phyloP scores from a whole-genome alignment of 2,113 vertebrate genomes.

The Brachionichthys hirsutus region DNA sequence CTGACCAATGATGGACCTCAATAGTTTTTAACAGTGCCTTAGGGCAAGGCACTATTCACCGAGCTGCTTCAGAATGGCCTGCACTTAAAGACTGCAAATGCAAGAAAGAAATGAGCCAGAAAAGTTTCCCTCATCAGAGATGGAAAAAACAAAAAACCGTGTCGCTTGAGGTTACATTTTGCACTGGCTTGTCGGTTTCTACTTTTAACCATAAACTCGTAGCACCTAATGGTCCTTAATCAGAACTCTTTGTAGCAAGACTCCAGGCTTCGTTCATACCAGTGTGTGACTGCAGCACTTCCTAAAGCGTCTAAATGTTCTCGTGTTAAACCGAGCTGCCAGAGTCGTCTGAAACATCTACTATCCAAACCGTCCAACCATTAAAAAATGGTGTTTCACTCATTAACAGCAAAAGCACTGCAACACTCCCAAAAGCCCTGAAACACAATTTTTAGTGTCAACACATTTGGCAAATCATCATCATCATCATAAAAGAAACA shows the following conservation, averaged over 20 bases:
- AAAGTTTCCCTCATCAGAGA: not conserved
- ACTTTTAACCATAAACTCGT: not conserved
- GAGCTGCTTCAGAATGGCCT: slow-evolving; percentile 1
- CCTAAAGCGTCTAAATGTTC: not conserved
- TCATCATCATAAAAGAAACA: slow-evolving; percentile 73
- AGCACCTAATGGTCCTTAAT: slow-evolving; percentile 10
- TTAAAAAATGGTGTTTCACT: slow-evolving; percentile 61
- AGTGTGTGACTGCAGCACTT: slow-evolving; percentile 4
- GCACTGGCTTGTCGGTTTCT: not conserved
- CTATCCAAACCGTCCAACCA: slow-evolving; percentile 31
- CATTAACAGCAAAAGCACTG: slow-evolving; percentile 59
- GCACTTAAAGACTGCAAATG: not conserved
- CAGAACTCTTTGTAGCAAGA: not conserved
- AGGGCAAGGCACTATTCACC: slow-evolving; percentile 19
- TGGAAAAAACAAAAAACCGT: not conserved
- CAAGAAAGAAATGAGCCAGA: not conserved
- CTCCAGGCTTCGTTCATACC: not conserved
- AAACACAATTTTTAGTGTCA: slow-evolving; percentile 79
- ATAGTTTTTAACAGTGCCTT: slow-evolving; percentile 23
- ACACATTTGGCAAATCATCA: slow-evolving; percentile 82
- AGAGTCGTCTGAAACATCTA: slow-evolving; percentile 1
- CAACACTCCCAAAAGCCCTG: slow-evolving; percentile 57
- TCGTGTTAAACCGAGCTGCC: slow-evolving; percentile 13
- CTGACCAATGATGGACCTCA: not conserved
- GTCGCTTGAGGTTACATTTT: not conserved